Conservation (phyloP, 2,888 invertebrate species). For the Spodoptera littoralis region DNA sequence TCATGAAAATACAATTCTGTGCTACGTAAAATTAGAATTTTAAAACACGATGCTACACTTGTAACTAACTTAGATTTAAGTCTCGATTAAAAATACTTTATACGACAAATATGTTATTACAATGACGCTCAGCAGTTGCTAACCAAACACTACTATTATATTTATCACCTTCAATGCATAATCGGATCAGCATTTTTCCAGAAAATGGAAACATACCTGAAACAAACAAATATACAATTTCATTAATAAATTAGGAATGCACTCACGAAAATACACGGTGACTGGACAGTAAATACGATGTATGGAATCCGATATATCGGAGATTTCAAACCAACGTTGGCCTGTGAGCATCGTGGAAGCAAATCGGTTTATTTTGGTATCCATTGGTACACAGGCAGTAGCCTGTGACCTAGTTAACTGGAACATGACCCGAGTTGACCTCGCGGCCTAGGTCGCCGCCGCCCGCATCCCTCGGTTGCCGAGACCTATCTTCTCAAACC, state of each 20-base stretch:
- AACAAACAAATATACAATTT: conserved; percentile 29
- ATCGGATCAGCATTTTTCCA: conserved; percentile 9
- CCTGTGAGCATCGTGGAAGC: conserved; percentile 48
- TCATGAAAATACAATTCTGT: too few species aligned
- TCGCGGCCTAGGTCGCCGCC: conserved; percentile 77
- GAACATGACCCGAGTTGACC: conserved; percentile 80
- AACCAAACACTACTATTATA: background rate
- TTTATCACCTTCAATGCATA: conserved; percentile 38
- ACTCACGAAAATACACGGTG: conserved; percentile 7
- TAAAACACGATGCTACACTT: too few species aligned
- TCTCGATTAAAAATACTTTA: background rate
- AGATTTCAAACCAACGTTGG: conserved; percentile 19
- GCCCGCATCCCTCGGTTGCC: conserved; percentile 54
- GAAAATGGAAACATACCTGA: conserved; percentile 38
- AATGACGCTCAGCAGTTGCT: conserved; percentile 4
- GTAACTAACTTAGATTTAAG: too few species aligned
- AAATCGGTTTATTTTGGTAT: conserved; percentile 78
- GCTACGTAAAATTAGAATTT: too few species aligned
- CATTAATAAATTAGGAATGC: conserved; percentile 14
- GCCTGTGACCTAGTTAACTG: conserved; percentile 82
- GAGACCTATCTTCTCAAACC: conserved; percentile 61
- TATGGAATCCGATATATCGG: conserved; percentile 20
- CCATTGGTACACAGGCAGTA: conserved; percentile 70
- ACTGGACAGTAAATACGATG: background rate
- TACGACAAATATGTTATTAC: conserved; percentile 2